phyloP scores from a whole-genome alignment of 2,113 vertebrate genomes.

The Anolis sagrei region DNA sequence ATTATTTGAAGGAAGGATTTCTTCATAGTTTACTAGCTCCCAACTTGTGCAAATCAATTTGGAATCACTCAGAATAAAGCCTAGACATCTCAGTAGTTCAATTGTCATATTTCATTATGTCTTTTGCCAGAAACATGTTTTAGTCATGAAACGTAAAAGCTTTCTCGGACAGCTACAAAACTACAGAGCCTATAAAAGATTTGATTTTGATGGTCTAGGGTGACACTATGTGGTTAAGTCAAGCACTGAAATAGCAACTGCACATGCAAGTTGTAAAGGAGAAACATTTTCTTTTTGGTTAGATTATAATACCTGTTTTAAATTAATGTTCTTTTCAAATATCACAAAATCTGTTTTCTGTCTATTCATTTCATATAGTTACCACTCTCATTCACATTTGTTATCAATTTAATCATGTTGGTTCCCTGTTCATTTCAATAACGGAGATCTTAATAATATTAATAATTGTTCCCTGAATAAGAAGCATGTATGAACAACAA shows the following conservation, averaged over 20 bases:
- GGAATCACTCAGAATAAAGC: not conserved
- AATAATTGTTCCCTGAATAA: too few species aligned
- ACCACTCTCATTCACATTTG: not conserved
- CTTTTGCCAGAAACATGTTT: not conserved
- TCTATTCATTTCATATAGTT: not conserved
- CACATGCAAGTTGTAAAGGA: not conserved
- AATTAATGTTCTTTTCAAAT: not conserved
- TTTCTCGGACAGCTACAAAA: not conserved
- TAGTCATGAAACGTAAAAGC: not conserved
- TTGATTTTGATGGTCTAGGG: slow-evolving; percentile 65
- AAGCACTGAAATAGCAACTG: slow-evolving; percentile 54
- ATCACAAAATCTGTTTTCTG: not conserved
- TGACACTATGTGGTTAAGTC: slow-evolving; percentile 74
- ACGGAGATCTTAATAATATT: too few species aligned
- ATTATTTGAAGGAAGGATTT: not conserved
- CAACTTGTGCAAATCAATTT: not conserved
- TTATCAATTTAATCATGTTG: not conserved
- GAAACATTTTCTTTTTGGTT: not conserved
- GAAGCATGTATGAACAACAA: too few species aligned
- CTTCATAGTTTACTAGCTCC: not conserved
- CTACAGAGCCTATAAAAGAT: not conserved
- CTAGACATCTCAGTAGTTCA: not conserved
- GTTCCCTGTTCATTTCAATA: too few species aligned
- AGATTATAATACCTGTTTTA: not conserved
- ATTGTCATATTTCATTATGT: not conserved